Conservation (phyloP, 2,113 vertebrate species). For the Oreochromis niloticus region DNA sequence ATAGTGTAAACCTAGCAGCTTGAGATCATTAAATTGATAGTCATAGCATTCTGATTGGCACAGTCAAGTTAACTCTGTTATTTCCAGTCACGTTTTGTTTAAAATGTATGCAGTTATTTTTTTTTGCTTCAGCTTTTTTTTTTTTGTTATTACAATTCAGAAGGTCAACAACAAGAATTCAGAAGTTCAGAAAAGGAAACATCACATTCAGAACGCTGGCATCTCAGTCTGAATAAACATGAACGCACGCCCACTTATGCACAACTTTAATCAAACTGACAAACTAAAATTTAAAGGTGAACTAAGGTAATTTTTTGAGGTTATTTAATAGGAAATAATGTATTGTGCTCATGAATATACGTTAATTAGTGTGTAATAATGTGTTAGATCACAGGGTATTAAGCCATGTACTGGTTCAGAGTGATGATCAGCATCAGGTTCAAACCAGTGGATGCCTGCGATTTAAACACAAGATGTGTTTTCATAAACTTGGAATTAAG, state of each 20-base stretch:
- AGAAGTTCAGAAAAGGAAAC: background rate
- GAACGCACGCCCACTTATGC: background rate
- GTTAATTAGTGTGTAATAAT: background rate
- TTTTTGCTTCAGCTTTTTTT: background rate
- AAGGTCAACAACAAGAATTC: background rate
- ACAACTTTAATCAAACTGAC: background rate
- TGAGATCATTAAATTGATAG: background rate
- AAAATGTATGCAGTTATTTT: background rate
- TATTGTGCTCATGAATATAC: background rate
- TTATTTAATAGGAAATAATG: background rate
- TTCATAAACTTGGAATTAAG: background rate
- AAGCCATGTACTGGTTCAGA: background rate
- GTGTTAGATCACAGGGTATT: background rate
- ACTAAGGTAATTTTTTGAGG: rapidly evolving
- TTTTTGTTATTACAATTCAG: background rate
- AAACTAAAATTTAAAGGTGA: background rate
- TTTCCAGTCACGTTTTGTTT: background rate
- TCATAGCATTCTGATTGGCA: background rate
- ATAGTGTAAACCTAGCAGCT: background rate
- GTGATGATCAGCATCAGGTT: background rate
- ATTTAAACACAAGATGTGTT: background rate
- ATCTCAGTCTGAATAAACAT: background rate
- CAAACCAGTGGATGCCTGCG: background rate
- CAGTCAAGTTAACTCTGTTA: background rate
- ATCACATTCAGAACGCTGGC: background rate